Conservation (phyloP, 2,797 vertebrate genomes). For the Helarctos malayanus region DNA sequence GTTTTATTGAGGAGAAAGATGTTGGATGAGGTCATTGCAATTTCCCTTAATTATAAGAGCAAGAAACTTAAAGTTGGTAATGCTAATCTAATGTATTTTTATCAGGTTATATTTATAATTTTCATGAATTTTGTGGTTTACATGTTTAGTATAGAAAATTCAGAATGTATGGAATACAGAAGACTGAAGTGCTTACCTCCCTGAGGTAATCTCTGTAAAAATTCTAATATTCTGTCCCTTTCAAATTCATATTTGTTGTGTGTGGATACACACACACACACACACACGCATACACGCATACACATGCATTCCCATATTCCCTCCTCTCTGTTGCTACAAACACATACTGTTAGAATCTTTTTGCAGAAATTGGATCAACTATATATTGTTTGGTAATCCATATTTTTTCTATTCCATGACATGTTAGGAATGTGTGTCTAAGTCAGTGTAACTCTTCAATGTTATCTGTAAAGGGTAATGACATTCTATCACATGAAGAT, state of each 20-base stretch:
- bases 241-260: background rate
- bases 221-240: background rate
- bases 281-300: fast-evolving
- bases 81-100: background rate
- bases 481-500: background rate
- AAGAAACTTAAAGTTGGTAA: background rate
- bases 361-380: background rate
- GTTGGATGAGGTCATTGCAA: background rate
- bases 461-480: background rate
- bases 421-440: background rate
- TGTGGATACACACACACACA: background rate
- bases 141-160: background rate
- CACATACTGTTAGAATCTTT: background rate
- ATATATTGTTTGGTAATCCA: background rate
- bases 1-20: background rate
- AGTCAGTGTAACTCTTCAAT: background rate
- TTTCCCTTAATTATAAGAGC: background rate
- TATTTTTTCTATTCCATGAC: background rate
- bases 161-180: background rate
- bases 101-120: background rate
- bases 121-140: background rate
- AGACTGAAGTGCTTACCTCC: background rate
- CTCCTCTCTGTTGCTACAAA: background rate
- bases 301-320: fast-evolving
- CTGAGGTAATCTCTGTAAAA: background rate